Evolutionary conservation across 2,888 invertebrate genomes (phyloP), one percentile per base, ranked within the genome.

Genomic region (Elegia similella): DNA sequence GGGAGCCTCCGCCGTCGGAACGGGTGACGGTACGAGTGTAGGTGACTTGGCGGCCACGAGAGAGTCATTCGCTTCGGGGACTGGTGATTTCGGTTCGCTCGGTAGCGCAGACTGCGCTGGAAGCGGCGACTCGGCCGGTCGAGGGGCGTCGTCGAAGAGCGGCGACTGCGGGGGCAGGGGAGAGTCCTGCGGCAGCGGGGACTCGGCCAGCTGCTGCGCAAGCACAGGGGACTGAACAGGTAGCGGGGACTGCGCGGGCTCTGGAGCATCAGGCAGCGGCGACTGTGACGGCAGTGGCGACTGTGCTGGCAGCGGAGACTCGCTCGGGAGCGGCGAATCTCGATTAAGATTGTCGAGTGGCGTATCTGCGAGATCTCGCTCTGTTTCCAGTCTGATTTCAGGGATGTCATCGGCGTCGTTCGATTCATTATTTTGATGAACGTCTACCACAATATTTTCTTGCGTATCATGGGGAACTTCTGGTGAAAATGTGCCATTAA

Each of bases 391-490:
- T 57, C 60, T 66, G 46, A 69, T 71, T 55, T 65, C 64, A 38
- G 57, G 59, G 0, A 38, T 23, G 13, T 59, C 59, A 0, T 32
- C 16, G 52, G 62, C 63, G 23, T 56, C 58, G 15, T 57, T 48
- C 59, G 60, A 42, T 52, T 57, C 57, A 30, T 52, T 68, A 58
- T 13, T 66, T 46, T 73, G 69, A 60, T 78, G 78, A 42, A 78
- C 65, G 62, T 78, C 77, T 7, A 73, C 76, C 23, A 68, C 44
- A 30, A 72, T 61, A 63, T 69, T 72, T 57, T 70, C 69, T 16
- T 63, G 62, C 3, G 68, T 50, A 57, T 68, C 67, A 57, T 68
- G 62, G 50, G 65, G 59, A 43, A 66, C 69, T 50, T 76, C 75
- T 8, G 76, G 74, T 5, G 76, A 69, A 54, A 64, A 59, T 29